Percentiles rank a stretch among this genome's conserved stretches.
These are phyloP conservation scores for Seira musarum DNA, from an alignment of 2,888 invertebrate species.

Conservation along the genomic window DNA sequence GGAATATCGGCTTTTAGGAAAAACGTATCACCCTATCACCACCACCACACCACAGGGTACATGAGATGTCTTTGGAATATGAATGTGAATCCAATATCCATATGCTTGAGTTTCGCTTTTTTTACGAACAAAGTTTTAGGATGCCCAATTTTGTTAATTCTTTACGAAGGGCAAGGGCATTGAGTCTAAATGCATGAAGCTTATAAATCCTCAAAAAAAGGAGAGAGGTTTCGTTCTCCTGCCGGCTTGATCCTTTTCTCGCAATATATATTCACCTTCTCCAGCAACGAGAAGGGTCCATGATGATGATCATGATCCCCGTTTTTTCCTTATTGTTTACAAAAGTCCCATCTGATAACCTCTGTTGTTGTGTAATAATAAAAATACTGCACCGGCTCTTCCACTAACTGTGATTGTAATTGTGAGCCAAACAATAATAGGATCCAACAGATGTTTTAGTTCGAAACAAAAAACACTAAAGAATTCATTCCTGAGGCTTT, in stretches of 20 bases:
- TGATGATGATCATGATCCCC: conserved; percentile 28
- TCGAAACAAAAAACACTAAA: conserved; percentile 49
- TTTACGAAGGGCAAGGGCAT: neutral
- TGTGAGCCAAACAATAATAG: conserved; percentile 51
- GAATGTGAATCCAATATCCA: conserved; percentile 52
- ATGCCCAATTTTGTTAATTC: neutral
- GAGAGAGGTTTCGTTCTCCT: conserved; percentile 26
- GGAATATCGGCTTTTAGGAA: neutral
- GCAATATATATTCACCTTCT: too few relatives aligned
- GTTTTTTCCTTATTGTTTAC: conserved; percentile 48
- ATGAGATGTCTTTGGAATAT: neutral
- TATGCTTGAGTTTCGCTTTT: conserved; percentile 22
- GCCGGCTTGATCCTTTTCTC: neutral
- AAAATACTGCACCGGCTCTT: conserved; percentile 34
- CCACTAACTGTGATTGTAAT: too few relatives aligned
- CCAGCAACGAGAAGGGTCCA: neutral
- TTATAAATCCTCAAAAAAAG: conserved; percentile 24
- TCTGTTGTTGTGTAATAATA: conserved; percentile 56
- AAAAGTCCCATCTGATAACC: conserved; percentile 54
- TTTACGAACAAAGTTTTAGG: neutral
- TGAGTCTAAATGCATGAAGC: conserved; percentile 9
- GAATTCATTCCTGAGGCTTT: conserved; percentile 17
- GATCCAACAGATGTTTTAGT: conserved; percentile 54
- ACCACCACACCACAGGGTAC: neutral
- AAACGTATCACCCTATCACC: neutral